Evolutionary conservation across 2,888 invertebrate species (phyloP), one percentile per base, ranked within the genome.

Genomic region (Hypselothyrea guttata): DNA sequence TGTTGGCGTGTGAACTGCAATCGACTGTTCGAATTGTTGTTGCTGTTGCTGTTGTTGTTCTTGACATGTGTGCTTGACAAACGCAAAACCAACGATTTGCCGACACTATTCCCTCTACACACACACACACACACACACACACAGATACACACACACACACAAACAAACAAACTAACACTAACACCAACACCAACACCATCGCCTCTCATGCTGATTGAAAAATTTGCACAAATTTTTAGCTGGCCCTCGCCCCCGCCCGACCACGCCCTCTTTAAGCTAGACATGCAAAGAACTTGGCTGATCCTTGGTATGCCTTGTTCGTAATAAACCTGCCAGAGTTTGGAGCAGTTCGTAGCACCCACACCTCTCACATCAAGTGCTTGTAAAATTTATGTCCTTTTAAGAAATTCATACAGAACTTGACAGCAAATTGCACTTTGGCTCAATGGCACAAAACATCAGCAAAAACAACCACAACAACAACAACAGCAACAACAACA

Each of bases 341-440:
- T 38, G 37, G 44, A 33, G 12, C 38, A n/a, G 34, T 2, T 15
- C 9, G 11, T 34, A 27, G 4, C 7, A 13, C 12, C 34, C 15
- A 13, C 16, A 0, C 9, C 33, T 12, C 3, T 22, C 40, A 33
- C 28, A 41, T 49, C 22, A 8, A 40, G 51, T 54, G 12, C 30
- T 44, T 64, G 59, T 52, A 31, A 61, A 75, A 62, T 85, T 56
- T 71, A 75, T 83, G 68, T 69, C 47, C 69, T 79, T 68, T 83
- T 71, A 65, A 71, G 63, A 65, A 83, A 68, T 83, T 47, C 76
- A 83, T 66, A 56, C 64, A 65, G 63, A 64, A 71, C 65, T 64
- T 71, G 85, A 85, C 78, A 83, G 64, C 86, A 83, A 78, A 85
- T 64, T 83, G 84, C 78, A 78, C 84, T 85, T 78, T 85, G 72